Conservation (phyloP, 2,888 invertebrate genomes). For the Xestia sexstrigata region DNA sequence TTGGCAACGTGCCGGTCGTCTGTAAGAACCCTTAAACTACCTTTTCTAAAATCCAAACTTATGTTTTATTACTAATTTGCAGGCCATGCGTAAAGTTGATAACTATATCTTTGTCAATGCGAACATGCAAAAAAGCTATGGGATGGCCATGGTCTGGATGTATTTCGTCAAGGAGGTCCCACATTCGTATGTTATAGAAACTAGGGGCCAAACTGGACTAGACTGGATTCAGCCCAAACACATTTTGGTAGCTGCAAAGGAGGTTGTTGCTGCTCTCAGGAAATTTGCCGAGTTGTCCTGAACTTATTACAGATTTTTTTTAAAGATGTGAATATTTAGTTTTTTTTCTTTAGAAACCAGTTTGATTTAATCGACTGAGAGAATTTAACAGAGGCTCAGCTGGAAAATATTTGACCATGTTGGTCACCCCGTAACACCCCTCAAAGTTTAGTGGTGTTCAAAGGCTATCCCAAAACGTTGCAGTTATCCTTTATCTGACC, state of each 20-base stretch:
- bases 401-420: neutral
- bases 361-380: neutral
- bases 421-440: neutral
- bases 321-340: neutral
- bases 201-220: conserved; percentile 24
- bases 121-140: conserved; percentile 2
- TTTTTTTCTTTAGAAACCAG: neutral
- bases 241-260: conserved; percentile 36
- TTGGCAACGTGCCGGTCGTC: too few relatives aligned
- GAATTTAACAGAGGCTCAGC: neutral
- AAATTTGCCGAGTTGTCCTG: conserved; percentile 19
- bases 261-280: conserved; percentile 27
- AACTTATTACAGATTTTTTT: neutral
- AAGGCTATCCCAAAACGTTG: neutral
- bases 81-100: conserved; percentile 50
- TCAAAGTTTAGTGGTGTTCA: neutral
- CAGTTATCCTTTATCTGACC: neutral
- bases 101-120: conserved; percentile 2
- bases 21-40: too few relatives aligned
- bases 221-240: neutral
- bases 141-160: conserved; percentile 54
- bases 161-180: neutral
- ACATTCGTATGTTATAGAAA: conserved; percentile 47
- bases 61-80: conserved; percentile 19
- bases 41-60: too few relatives aligned